These are phyloP conservation scores for Mesocentrotus franciscanus DNA, from an alignment of 53 echinoderm and acorn worm species.

Conservation along the genomic window DNA sequence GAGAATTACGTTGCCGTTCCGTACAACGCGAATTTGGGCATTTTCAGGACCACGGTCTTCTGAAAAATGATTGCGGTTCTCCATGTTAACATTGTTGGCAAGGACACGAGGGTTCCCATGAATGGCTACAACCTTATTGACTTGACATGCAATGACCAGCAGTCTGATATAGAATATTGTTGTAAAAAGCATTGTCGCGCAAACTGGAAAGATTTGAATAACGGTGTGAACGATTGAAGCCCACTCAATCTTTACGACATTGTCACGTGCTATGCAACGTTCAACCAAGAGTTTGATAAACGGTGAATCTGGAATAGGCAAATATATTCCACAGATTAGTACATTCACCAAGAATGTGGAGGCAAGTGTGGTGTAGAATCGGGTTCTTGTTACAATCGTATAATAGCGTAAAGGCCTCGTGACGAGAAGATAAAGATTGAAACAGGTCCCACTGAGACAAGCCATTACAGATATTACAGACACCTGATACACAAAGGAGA, in stretches of 20 bases:
- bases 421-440: neutral
- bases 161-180: neutral
- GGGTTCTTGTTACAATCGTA: neutral
- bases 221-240: neutral
- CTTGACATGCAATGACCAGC: neutral
- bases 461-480: neutral
- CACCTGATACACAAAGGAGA: neutral
- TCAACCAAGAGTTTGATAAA: neutral
- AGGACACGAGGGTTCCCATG: neutral
- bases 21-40: neutral
- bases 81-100: neutral
- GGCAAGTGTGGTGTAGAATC: neutral
- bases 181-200: neutral
- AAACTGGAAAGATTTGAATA: neutral
- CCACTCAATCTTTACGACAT: neutral
- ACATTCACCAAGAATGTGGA: neutral
- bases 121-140: neutral
- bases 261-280: neutral
- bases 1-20: neutral
- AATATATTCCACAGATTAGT: neutral
- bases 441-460: neutral
- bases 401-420: constrained; percentile 5
- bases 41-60: neutral
- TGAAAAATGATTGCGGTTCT: neutral
- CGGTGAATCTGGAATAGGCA: neutral